Evolutionary conservation across 35 echinoderm and acorn worm species (phyloP), one percentile per base, ranked within the genome.

Genomic region (Eucidaris tribuloides): DNA sequence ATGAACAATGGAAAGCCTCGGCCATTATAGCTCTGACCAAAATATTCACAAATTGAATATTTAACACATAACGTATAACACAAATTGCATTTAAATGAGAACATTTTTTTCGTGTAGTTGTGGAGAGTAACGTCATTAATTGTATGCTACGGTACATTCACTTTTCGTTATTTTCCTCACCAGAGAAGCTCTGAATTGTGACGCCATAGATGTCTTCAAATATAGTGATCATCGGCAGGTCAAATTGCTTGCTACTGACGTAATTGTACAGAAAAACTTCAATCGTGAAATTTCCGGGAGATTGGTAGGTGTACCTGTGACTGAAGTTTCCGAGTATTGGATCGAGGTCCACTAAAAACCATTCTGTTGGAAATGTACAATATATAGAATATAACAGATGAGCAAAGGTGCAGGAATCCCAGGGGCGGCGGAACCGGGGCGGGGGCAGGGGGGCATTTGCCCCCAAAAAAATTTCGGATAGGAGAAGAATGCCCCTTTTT

Each of bases 191-290:
- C 18, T 44, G 27, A 3, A 74, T 24, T 74, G 68, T 44, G 68
- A 74, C 7, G 22, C 44, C 41, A 35, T 74, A 27, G 24, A 74
- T 44, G 25, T 74, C 68, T 44, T 74, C 68, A 33, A 74, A 44
- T 20, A 74, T 40, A 74, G 68, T 40, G 44, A n/a, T n/a, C n/a
- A 74, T 22, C 9, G 29, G 37, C 14, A 42, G 7, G 19, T 74
- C 20, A 18, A 4, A 4, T 14, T 74, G 1, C 24, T 25, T 40
- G 25, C 41, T 41, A 40, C 68, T 74, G 7, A 74, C 68, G 23
- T 74, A 74, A 20, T 74, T 74, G 38, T 74, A 44, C 7, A 74
- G 68, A 41, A 41, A 74, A 14, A 74, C n/a, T 22, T 74, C n/a
- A 7, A 74, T 36, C 24, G n/a, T 44, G 41, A 42, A 74, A 1